These are phyloP conservation scores for Pseudorhombus dupliciocellatus DNA, from an alignment of 2,113 vertebrate species.

Conservation along the genomic window DNA sequence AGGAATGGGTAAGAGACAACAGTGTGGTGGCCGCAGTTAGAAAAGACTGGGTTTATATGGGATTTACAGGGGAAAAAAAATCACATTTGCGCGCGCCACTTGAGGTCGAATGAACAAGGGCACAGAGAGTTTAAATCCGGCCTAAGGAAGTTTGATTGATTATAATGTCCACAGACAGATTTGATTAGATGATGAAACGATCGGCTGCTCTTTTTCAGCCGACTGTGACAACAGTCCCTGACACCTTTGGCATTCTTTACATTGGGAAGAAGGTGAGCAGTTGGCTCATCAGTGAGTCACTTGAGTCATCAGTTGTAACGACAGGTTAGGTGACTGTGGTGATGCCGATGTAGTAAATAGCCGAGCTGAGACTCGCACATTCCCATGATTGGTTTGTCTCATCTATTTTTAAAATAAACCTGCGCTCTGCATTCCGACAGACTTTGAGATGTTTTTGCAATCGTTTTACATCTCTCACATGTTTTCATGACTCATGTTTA, in stretches of 20 bases:
- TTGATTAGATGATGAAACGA: slow-evolving; percentile 50
- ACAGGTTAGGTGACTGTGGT: slow-evolving; percentile 36
- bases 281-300: slow-evolving; percentile 4
- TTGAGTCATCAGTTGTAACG: slow-evolving; percentile 19
- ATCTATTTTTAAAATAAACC: slow-evolving; percentile 3
- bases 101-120: slow-evolving; percentile 33
- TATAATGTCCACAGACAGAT: slow-evolving; percentile 14
- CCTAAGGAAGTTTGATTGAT: slow-evolving; percentile 31
- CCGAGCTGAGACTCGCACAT: background rate
- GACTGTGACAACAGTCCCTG: background rate
- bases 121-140: slow-evolving; percentile 54
- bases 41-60: slow-evolving; percentile 32
- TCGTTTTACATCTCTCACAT: slow-evolving; percentile 9
- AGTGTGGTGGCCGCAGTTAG: slow-evolving; percentile 7
- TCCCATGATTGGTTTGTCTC: background rate
- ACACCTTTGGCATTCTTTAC: background rate
- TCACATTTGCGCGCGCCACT: slow-evolving; percentile 13
- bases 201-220: background rate
- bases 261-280: background rate
- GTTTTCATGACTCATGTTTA: slow-evolving; percentile 27
- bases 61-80: slow-evolving; percentile 40
- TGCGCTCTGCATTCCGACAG: background rate
- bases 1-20: slow-evolving; percentile 88
- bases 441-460: background rate
- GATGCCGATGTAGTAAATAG: slow-evolving; percentile 35